Conservation (phyloP, 2,113 vertebrate genomes). For the Hippocampus abdominalis region DNA sequence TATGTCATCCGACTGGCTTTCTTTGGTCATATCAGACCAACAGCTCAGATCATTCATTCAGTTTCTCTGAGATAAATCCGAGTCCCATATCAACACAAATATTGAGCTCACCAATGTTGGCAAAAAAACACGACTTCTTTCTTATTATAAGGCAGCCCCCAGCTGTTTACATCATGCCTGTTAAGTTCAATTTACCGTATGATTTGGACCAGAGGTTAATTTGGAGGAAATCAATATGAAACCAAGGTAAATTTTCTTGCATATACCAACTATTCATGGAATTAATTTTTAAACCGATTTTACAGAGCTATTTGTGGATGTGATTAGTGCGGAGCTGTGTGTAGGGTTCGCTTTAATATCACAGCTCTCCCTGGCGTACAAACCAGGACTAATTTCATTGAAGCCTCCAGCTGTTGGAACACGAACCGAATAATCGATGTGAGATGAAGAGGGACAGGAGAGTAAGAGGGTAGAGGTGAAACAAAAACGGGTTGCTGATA, state of each 20-base stretch:
- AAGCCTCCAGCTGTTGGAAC: slow-evolving; percentile 60
- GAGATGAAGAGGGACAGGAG: slow-evolving; percentile 43
- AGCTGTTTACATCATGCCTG: slow-evolving; percentile 35
- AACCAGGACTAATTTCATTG: slow-evolving; percentile 65
- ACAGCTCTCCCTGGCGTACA: slow-evolving; percentile 48
- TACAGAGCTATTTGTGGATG: slow-evolving; percentile 17
- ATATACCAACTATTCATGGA: background rate
- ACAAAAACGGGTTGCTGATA: slow-evolving; percentile 49
- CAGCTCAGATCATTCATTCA: background rate
- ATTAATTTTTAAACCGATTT: background rate
- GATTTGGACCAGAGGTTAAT: slow-evolving; percentile 29
- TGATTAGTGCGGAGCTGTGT: slow-evolving; percentile 6
- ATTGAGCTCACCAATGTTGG: background rate
- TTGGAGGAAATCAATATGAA: slow-evolving; percentile 31
- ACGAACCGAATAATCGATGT: slow-evolving; percentile 49
- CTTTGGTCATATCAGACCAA: slow-evolving; percentile 3
- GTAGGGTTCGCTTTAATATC: slow-evolving; percentile 48
- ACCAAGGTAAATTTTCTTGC: slow-evolving; percentile 24
- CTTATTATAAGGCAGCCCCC: slow-evolving; percentile 2
- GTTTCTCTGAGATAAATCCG: background rate
- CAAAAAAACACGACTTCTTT: background rate
- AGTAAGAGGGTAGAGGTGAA: slow-evolving; percentile 38
- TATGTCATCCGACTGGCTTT: background rate
- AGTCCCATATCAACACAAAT: background rate
- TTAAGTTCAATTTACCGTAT: slow-evolving; percentile 42